Percentiles rank a stretch among this genome's conserved stretches.
Evolutionary conservation across 2,888 invertebrate species (phyloP).

Genomic region (Trisateles emortualis): DNA sequence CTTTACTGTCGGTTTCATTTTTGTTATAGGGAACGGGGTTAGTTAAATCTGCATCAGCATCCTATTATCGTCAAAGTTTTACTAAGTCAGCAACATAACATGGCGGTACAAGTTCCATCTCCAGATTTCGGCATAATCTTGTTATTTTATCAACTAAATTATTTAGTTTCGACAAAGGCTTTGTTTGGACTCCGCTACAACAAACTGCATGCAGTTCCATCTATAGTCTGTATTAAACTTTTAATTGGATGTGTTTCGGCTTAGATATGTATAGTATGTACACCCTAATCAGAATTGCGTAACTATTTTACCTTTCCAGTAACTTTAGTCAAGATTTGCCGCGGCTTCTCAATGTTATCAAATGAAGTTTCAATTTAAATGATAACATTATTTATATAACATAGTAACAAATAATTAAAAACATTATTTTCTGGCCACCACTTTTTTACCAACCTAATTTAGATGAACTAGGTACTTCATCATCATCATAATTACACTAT

Average conservation of each 20-base stretch:
- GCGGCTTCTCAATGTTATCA: too few relatives aligned
- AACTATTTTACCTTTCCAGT: too few relatives aligned
- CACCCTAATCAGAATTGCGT: too few relatives aligned
- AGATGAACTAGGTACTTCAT: too few relatives aligned
- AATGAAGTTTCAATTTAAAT: too few relatives aligned
- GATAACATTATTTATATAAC: too few relatives aligned
- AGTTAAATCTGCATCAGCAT: constrained; percentile 3
- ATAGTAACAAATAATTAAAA: too few relatives aligned
- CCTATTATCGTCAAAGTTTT: constrained; percentile 3
- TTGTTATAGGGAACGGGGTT: neutral
- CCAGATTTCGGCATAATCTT: neutral
- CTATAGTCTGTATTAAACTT: neutral
- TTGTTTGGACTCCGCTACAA: neutral
- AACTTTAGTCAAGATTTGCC: too few relatives aligned
- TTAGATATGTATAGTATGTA: too few relatives aligned
- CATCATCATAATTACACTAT: too few relatives aligned
- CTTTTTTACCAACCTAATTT: too few relatives aligned
- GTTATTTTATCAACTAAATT: constrained; percentile 6
- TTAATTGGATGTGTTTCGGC: neutral
- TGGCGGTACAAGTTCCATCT: neutral
- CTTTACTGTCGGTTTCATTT: neutral
- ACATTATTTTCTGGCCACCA: too few relatives aligned
- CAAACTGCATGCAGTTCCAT: neutral
- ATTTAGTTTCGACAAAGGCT: constrained; percentile 1
- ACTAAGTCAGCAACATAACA: constrained; percentile 1